Evolutionary conservation across 2,888 invertebrate species (phyloP).

Genomic region (Eupithecia exiguata): DNA sequence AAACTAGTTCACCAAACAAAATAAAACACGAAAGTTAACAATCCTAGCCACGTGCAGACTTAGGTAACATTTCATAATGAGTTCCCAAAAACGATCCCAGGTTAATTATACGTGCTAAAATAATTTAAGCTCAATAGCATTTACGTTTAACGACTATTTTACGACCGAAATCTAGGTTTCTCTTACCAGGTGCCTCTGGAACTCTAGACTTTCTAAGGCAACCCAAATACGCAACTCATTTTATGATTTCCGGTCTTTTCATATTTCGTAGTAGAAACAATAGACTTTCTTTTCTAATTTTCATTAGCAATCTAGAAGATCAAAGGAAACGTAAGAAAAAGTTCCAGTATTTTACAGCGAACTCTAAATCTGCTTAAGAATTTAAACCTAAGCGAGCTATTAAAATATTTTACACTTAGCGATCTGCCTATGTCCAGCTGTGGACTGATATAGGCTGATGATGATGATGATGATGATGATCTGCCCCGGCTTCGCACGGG

Average conservation of each 20-base stretch:
- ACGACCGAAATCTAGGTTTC: conserved; percentile 58
- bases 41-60: not conserved
- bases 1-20: not conserved
- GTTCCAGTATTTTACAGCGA: not conserved
- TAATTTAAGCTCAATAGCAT: conserved; percentile 30
- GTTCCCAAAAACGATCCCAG: conserved; percentile 11
- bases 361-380: too few species aligned
- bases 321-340: not conserved
- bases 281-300: conserved; percentile 11
- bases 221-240: conserved; percentile 49
- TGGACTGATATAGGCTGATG: too few species aligned
- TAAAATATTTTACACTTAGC: too few species aligned
- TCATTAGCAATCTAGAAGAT: not conserved
- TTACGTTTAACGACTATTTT: conserved; percentile 51
- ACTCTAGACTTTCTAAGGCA: conserved; percentile 53
- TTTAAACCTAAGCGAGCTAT: too few species aligned
- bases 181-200: conserved; percentile 16
- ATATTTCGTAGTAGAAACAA: conserved; percentile 34
- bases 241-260: conserved; percentile 41
- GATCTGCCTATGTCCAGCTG: too few species aligned
- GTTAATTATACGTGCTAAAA: conserved; percentile 23
- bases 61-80: not conserved
- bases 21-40: not conserved
- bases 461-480: too few species aligned
- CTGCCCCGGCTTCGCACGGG: too few species aligned